Evolutionary conservation across 2,113 vertebrate species (phyloP), one percentile per base, ranked within the genome.

Genomic region (Pseudolaguvia tuberculata): DNA sequence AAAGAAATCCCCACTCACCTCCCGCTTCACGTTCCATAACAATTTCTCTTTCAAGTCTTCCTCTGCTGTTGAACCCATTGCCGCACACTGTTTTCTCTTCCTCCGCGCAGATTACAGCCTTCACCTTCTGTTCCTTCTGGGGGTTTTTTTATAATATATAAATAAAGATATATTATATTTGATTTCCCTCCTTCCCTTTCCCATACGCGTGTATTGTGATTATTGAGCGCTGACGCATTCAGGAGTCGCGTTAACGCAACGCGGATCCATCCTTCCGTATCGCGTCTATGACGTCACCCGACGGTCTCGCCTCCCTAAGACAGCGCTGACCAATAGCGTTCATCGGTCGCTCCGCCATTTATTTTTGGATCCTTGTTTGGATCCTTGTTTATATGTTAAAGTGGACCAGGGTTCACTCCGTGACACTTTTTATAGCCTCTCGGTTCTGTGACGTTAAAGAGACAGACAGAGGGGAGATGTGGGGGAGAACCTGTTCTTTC

Each of bases 1-100:
- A 21, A 20, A 42, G n/a, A 25, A 59, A 72, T 23, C 56, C 7
- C 45, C 62, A 80, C 88, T 75, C 89, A 95, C 95, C 93, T 95
- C 94, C 76, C 94, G 92, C 72, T 96, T 97, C 61, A 96, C 94
- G 88, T 90, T 96, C 95, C 95, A 95, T 61, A 96, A 85, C 86
- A 97, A 87, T 85, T 93, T 94, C 78, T 97, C 93, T 86, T 95
- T 96, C 83, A 88, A 85, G 42, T 93, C 92, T 80, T 93, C 89
- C 82, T 91, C 92, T 18, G 92, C 85, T 86, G 84, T 72, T 74
- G 91, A 91, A 87, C 92, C 93, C 94, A 94, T 95, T 84, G 88
- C 86, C 71, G 68, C 72, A 76, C 61, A 65, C 57, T 2, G 35
- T 14, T 53, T 35, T 1, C 8, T n/a, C n/a, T 25, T 1, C 8